Base-by-base conservation (phyloP, 2,888 invertebrate genomes). In the Argyresthia goedartella region DNA sequence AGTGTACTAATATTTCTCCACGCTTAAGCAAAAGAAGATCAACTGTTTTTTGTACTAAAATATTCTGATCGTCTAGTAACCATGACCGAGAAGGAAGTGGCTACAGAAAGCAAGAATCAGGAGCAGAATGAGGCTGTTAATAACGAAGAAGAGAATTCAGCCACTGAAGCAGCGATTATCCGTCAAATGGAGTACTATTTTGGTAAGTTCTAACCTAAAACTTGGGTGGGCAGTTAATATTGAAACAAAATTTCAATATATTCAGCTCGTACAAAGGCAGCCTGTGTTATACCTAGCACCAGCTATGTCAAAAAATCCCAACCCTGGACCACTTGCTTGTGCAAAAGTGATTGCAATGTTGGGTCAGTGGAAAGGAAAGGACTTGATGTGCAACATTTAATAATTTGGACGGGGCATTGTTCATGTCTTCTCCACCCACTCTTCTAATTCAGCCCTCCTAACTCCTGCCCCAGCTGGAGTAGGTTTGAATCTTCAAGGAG, bases 141-240 rank as follows among this genome's bases (percentile, higher is more conserved):
- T 42, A 69, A 70, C 15, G 65, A 45, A 36, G 51, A 53, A 39
- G 49, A 51, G 13, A 46, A 67, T 50, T 60, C 68, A 1, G 81
- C 85, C 11, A 62, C 91, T 51, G 91, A 92, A 53, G 76, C 74
- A 51, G 87, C 89, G 52, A 91, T 93, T 47, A 90, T 93, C 57
- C 88, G 89, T 6, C 93, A 93, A 76, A 82, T 92, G 8, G 90
- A 90, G 65, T 90, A 89, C 67, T 91, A 91, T 68, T 91, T 90
- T 59, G 81, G 87, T 87, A 62, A 66, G 78, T 73, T 52, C 16
- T 51, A 42, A 44, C 52, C 25, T 47, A 52, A 52, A 39, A 39
- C 39, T 39, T 39, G 9, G 10, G 4, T 39, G 8, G n/a, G n/a
- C 39, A 39, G n/a, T 11, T n/a, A 39, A 2, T 11, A 4, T 39